phyloP scores from a whole-genome alignment of 2,797 vertebrate genomes.

The Prionace glauca region DNA sequence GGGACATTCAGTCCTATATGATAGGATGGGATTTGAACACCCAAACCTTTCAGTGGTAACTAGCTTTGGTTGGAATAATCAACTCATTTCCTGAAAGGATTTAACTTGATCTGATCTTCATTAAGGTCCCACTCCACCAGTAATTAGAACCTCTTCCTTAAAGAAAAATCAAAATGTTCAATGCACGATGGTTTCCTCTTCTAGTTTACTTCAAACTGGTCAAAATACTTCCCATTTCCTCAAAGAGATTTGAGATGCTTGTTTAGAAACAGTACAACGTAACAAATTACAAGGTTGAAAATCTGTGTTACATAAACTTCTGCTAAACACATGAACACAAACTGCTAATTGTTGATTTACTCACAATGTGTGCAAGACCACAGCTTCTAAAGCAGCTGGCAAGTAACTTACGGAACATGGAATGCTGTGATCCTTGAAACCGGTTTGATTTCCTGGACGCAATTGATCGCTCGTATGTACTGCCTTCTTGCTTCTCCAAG shows the following conservation, averaged over 20 bases:
- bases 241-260: not conserved
- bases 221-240: not conserved
- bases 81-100: not conserved
- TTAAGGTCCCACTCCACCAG: not conserved
- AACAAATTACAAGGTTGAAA: not conserved
- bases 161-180: not conserved
- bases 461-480: slow-evolving; percentile 44
- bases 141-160: not conserved
- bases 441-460: slow-evolving; percentile 47
- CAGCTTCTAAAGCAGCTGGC: not conserved
- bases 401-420: slow-evolving; percentile 54
- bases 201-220: not conserved
- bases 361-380: not conserved
- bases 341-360: not conserved
- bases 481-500: slow-evolving; percentile 51
- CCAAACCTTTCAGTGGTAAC: not conserved
- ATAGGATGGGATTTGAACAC: not conserved
- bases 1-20: no score
- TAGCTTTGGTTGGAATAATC: no score
- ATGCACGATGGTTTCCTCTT: not conserved
- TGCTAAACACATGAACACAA: not conserved
- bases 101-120: not conserved
- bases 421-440: slow-evolving; percentile 54
- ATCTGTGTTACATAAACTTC: not conserved
- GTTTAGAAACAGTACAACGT: not conserved